These are phyloP conservation scores for Eurystomus gularis DNA, from an alignment of 2,113 vertebrate genomes.

Conservation along the genomic window DNA sequence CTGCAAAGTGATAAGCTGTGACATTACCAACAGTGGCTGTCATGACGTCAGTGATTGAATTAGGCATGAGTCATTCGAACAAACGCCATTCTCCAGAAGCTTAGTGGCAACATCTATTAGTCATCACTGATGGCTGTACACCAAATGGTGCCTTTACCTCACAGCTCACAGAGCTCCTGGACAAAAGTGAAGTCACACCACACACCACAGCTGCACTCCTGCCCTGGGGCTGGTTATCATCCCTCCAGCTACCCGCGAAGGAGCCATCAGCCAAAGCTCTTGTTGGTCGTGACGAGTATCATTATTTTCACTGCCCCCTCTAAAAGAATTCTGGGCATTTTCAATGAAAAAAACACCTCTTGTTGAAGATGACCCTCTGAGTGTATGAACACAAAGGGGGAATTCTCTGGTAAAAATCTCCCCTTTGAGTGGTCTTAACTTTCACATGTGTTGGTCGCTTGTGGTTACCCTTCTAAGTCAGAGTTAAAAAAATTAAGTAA, in stretches of 20 bases:
- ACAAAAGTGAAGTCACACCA: not conserved
- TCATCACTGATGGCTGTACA: conserved; percentile 15
- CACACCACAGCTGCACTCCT: not conserved
- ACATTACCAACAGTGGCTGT: conserved; percentile 47
- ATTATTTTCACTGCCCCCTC: not conserved
- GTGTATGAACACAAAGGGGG: not conserved
- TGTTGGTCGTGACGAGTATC: not conserved
- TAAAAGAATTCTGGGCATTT: not conserved
- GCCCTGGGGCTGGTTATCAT: not conserved
- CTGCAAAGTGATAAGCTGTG: conserved; percentile 51
- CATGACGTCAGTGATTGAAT: conserved; percentile 59
- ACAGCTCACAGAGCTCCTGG: not conserved
- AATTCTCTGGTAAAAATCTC: not conserved
- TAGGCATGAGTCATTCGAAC: conserved; percentile 36
- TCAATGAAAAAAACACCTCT: not conserved
- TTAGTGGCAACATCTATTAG: conserved; percentile 35
- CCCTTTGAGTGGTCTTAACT: not conserved
- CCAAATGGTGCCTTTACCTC: conserved; percentile 16
- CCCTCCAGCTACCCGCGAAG: not conserved
- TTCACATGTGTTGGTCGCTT: not conserved
- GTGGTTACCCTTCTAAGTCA: not conserved
- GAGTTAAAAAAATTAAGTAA: not conserved
- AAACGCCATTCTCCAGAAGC: conserved; percentile 33
- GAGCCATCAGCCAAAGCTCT: not conserved
- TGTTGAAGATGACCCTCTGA: not conserved